Conservation (phyloP, 92 coral and sea anemone species). For the Pocillopora meandrina region DNA sequence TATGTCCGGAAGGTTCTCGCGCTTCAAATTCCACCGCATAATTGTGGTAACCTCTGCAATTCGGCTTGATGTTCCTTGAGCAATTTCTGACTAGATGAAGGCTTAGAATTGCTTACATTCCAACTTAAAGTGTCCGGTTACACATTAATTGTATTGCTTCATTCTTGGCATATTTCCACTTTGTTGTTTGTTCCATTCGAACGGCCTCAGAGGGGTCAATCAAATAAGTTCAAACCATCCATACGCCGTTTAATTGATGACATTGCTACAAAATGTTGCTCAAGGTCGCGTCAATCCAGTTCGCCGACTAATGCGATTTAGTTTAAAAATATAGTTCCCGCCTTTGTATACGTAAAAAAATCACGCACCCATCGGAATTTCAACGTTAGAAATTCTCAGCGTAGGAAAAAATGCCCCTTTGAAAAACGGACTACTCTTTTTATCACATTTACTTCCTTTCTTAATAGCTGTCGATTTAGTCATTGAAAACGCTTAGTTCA, state of each 20-base stretch:
- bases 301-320: slow-evolving; percentile 33
- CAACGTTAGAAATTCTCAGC: background rate
- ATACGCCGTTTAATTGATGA: slow-evolving; percentile 7
- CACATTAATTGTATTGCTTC: slow-evolving; percentile 45
- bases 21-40: background rate
- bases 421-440: background rate
- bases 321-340: background rate
- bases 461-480: background rate
- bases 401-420: background rate
- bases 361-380: background rate
- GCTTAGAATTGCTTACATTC: slow-evolving; percentile 29
- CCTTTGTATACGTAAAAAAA: background rate
- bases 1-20: background rate
- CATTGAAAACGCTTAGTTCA: background rate
- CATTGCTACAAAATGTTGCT: background rate
- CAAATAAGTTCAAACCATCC: slow-evolving; percentile 24
- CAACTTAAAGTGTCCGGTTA: slow-evolving; percentile 28
- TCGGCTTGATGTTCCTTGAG: background rate
- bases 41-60: background rate
- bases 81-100: background rate
- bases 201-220: slow-evolving; percentile 20
- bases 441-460: background rate
- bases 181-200: slow-evolving; percentile 34
- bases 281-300: slow-evolving; percentile 1
- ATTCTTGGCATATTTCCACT: slow-evolving; percentile 16